These are phyloP conservation scores for Urosaurus nigricauda DNA, from an alignment of 2,797 vertebrate species.

Conservation along the genomic window DNA sequence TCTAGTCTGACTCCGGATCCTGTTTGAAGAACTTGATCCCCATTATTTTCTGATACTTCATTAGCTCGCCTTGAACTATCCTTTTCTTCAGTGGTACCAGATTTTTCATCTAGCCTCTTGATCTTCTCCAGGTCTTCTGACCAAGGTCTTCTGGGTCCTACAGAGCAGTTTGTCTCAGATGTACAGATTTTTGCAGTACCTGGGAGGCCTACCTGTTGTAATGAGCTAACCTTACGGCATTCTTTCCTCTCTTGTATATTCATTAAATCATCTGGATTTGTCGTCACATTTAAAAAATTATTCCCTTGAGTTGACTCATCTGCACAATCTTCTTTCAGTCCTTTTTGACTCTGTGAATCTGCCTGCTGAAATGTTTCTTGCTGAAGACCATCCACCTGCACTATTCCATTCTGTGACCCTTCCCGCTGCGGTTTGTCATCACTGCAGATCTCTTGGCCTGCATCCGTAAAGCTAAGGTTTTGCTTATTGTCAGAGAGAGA, in stretches of 20 bases:
- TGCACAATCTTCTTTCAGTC: conserved; percentile 30
- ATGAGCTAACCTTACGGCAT: fast-evolving
- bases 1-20: conserved; percentile 53
- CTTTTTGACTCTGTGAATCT: conserved; percentile 32
- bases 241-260: conserved; percentile 35
- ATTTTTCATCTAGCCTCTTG: conserved; percentile 46
- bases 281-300: conserved; percentile 28
- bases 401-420: conserved; percentile 71
- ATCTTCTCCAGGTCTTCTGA: conserved; percentile 61
- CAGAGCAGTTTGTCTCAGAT: not conserved
- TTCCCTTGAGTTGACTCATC: conserved; percentile 35
- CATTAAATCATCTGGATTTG: conserved; percentile 33
- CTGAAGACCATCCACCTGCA: conserved; percentile 57
- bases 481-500: conserved; percentile 81
- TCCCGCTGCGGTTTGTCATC: conserved; percentile 72
- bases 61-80: conserved; percentile 58
- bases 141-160: conserved; percentile 38
- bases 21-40: conserved; percentile 64
- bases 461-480: conserved; percentile 77
- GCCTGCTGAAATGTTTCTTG: conserved; percentile 49
- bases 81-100: conserved; percentile 66
- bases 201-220: conserved; percentile 67
- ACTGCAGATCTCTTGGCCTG: conserved; percentile 72
- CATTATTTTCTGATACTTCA: conserved; percentile 61
- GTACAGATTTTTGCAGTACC: conserved; percentile 6